Evolutionary conservation across 1,140 invertebrate genomes (phyloP), one percentile per base, ranked within the genome.

Genomic region (Habropoda laboriosa): DNA sequence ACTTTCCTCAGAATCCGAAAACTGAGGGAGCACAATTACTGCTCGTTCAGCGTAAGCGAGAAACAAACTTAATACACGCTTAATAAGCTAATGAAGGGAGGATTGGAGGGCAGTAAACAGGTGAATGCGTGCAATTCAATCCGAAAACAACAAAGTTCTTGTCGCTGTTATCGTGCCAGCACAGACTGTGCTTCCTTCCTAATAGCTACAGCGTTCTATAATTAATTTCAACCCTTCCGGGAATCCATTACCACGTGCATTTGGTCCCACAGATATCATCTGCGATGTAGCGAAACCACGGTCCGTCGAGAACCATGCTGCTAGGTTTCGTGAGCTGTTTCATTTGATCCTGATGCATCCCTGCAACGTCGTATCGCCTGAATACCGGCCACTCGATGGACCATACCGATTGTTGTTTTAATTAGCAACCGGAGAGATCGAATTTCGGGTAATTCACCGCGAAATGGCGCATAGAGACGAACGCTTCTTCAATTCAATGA

Each of bases 141-240:
- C 8, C 24, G 55, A 58, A 61, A 72, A 71, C 55, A 47, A 60
- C 55, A 27, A 71, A 58, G 67, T 78, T 72, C 45, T 57, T 24
- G 76, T 61, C 45, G 45, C 30, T 61, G 76, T 78, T 78, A 49
- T 45, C 68, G 70, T 16, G 38, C 21, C 58, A 32, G 21, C 40
- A 27, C 57, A 35, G 35, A 27, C 21, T 57, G 38, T 49, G 64
- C 57, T 64, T 76, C 84, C 81, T 86, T 81, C 76, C 79, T 82
- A 81, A 80, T 87, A 83, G 80, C 75, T 88, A 82, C 81, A 81
- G 60, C 78, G 81, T 82, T 86, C 88, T 89, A 89, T 89, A 89
- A 89, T 89, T 89, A 89, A 89, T 89, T 89, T 88, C 80, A 85
- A 86, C 82, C 88, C 87, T 85, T 88, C 85, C 71, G 74, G 77